Percentiles rank a stretch among this genome's conserved stretches.
These are phyloP conservation scores for Contarinia nasturtii DNA, from an alignment of 1,140 invertebrate genomes.

Conservation along the genomic window DNA sequence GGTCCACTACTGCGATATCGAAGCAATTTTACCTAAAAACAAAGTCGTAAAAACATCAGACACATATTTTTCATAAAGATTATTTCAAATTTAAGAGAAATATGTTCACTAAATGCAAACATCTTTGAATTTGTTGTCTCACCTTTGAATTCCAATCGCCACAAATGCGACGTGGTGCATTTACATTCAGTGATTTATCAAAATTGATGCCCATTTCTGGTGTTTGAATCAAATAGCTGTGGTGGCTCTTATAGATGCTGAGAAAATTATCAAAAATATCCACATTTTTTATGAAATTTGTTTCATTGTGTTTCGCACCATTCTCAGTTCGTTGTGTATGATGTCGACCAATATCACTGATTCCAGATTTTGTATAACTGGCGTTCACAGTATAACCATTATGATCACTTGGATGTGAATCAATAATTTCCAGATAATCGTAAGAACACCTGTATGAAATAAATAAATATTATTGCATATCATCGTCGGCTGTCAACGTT, in stretches of 20 bases:
- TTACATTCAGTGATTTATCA: background rate
- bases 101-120: no score
- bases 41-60: no score
- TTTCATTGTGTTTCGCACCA: no score
- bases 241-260: background rate
- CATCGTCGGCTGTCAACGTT: background rate
- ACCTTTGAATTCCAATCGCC: conserved; percentile 53
- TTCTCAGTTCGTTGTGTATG: no score
- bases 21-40: no score
- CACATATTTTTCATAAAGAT: no score
- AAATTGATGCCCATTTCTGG: background rate
- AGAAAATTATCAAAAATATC: conserved; percentile 1
- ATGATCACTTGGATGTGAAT: conserved; percentile 11
- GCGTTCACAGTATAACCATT: background rate
- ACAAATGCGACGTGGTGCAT: conserved; percentile 31
- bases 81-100: no score
- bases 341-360: no score
- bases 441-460: conserved; percentile 40
- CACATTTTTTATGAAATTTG: background rate
- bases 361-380: no score
- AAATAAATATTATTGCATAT: background rate
- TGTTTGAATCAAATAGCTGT: background rate
- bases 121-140: no score
- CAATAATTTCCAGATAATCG: conserved; percentile 44
- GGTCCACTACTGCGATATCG: conserved; percentile 34